Evolutionary conservation across 1,140 invertebrate genomes (phyloP).

Genomic region (Drosophila pruinosa): DNA sequence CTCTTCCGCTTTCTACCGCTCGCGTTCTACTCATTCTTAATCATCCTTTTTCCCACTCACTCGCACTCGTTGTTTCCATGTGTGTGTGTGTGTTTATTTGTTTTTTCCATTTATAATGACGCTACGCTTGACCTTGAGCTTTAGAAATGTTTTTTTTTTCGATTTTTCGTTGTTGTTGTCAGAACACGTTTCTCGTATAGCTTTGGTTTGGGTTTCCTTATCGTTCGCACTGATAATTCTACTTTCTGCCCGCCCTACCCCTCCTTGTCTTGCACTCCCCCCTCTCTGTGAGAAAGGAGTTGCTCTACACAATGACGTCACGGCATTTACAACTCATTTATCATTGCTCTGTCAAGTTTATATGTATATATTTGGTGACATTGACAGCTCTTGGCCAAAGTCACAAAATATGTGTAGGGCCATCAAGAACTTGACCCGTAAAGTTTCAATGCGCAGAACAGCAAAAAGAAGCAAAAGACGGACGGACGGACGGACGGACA

Average conservation of each 20-base stretch:
- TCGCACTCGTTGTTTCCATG: neutral
- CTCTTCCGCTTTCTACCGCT: neutral
- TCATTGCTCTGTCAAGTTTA: conserved; percentile 14
- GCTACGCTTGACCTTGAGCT: conserved; percentile 78
- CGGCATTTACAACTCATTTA: conserved; percentile 32
- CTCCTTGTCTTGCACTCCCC: no score
- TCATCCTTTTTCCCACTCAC: conserved; percentile 1
- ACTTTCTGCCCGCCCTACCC: neutral
- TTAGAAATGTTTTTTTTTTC: conserved; percentile 48
- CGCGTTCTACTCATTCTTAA: neutral
- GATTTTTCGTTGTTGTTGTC: conserved; percentile 41
- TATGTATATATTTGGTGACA: conserved; percentile 15
- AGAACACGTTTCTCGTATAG: conserved; percentile 58
- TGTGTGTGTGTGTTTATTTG: conserved; percentile 28
- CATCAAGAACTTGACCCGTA: conserved; percentile 76
- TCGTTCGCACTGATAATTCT: conserved; percentile 28
- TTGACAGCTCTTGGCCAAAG: conserved; percentile 40
- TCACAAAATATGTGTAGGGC: conserved; percentile 19
- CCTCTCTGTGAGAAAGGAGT: neutral
- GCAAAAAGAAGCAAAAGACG: conserved; percentile 5
- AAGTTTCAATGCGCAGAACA: conserved; percentile 38
- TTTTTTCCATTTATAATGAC: conserved; percentile 75
- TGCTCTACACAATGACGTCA: neutral
- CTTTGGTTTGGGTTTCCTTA: conserved; percentile 43
- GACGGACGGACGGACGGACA: neutral